These are phyloP conservation scores for Sapayoa aenigma DNA, from an alignment of 2,113 vertebrate genomes.

Conservation along the genomic window DNA sequence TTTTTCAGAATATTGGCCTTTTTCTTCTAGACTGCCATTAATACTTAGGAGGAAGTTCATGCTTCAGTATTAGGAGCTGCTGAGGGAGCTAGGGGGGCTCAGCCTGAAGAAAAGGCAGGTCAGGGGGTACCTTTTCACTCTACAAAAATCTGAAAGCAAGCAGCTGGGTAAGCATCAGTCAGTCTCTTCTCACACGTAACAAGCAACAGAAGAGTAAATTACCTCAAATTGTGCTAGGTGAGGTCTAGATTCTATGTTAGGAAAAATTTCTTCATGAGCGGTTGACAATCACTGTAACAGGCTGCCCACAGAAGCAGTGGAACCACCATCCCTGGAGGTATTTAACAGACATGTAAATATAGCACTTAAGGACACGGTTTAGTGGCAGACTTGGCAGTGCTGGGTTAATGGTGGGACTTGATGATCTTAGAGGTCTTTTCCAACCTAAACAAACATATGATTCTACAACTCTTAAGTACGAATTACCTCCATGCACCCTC, in stretches of 20 bases:
- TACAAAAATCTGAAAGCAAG: neutral
- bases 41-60: neutral
- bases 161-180: neutral
- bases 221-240: neutral
- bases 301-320: neutral
- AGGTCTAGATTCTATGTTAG: neutral
- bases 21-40: neutral
- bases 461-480: neutral
- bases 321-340: neutral
- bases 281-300: neutral
- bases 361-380: neutral
- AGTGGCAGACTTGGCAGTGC: neutral
- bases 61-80: neutral
- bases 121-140: neutral
- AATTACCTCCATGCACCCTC: neutral
- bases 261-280: neutral
- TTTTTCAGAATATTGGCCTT: neutral
- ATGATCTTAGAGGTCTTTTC: neutral
- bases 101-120: neutral
- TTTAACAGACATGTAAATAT: neutral
- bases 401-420: neutral
- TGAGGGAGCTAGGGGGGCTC: neutral
- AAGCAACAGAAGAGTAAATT: neutral
- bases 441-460: neutral
- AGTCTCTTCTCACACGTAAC: neutral